Evolutionary conservation across 2,888 invertebrate species (phyloP).

Genomic region (Cylindroiulus punctatus): DNA sequence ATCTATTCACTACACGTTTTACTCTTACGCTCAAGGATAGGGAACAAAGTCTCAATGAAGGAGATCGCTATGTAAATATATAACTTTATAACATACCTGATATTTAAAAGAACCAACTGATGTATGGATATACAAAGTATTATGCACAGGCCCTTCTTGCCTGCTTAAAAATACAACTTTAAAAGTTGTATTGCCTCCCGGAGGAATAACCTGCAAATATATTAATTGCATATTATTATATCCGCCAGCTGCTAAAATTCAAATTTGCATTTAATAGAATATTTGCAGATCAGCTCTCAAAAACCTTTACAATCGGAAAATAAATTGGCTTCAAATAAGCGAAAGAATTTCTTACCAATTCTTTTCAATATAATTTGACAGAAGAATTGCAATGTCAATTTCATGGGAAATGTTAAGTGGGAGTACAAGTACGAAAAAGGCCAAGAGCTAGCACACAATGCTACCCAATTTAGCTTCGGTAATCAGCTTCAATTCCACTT

Average conservation of each 20-base stretch:
- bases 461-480: neutral
- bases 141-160: conserved; percentile 86
- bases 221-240: neutral
- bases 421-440: neutral
- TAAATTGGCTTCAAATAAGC: neutral
- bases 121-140: conserved; percentile 91
- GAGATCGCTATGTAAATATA: neutral
- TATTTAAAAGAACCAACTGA: conserved; percentile 91
- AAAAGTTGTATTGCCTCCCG: conserved; percentile 92
- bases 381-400: neutral
- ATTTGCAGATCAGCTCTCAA: neutral
- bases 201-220: conserved; percentile 78
- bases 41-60: neutral
- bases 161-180: conserved; percentile 95
- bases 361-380: neutral
- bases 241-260: neutral
- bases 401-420: neutral
- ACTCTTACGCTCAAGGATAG: neutral
- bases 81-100: conserved; percentile 73
- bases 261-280: neutral
- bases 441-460: neutral
- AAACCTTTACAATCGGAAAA: neutral
- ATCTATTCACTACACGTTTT: neutral
- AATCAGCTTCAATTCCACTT: neutral
- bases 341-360: neutral